Evolutionary conservation across 2,797 vertebrate genomes (phyloP).

Genomic region (Anas georgica): DNA sequence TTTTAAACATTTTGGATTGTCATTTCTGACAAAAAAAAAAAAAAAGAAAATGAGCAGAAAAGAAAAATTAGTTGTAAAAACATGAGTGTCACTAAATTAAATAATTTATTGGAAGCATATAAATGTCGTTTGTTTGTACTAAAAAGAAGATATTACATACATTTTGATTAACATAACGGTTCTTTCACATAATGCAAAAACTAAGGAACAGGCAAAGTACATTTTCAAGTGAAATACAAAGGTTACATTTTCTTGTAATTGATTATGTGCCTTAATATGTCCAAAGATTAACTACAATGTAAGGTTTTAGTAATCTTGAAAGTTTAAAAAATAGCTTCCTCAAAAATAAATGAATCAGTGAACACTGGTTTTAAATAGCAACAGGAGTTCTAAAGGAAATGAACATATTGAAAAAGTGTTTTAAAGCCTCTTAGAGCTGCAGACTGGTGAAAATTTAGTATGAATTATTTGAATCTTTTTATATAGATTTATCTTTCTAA

Average conservation of each 20-base stretch:
- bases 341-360: neutral
- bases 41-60: neutral
- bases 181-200: neutral
- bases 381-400: neutral
- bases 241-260: fast-evolving
- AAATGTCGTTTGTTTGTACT: neutral
- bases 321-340: neutral
- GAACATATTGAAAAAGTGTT: neutral
- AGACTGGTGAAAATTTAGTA: neutral
- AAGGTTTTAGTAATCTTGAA: neutral
- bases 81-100: neutral
- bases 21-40: neutral
- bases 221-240: neutral
- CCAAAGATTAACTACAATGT: neutral
- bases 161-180: neutral
- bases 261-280: neutral
- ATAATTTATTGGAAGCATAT: neutral
- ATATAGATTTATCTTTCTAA: neutral
- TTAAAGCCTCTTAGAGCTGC: neutral
- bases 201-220: neutral
- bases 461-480: neutral
- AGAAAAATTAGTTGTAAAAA: neutral
- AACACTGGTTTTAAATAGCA: neutral
- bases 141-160: neutral
- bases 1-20: neutral